Conservation (phyloP, 2,113 vertebrate genomes). For the Dromiciops gliroides region DNA sequence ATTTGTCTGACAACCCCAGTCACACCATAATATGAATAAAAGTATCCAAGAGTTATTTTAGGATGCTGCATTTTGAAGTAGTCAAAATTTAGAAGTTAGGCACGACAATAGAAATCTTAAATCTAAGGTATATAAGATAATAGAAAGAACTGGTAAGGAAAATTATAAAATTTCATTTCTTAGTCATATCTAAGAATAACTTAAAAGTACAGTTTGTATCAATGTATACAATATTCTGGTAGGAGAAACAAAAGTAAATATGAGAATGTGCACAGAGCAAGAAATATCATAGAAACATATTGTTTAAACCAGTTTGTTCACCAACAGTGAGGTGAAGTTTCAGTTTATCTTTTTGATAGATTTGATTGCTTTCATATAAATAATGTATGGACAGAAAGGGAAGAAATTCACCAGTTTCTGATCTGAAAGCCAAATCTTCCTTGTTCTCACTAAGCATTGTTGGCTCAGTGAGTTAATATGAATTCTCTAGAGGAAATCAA, state of each 20-base stretch:
- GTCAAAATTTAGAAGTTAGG: neutral
- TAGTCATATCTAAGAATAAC: neutral
- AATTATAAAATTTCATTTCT: neutral
- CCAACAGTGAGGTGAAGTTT: neutral
- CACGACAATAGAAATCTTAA: neutral
- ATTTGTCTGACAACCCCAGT: neutral
- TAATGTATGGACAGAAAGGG: neutral
- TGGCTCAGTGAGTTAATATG: neutral
- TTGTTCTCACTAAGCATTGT: neutral
- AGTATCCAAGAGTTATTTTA: neutral
- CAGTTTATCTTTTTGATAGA: slow-evolving; percentile 13
- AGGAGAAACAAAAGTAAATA: slow-evolving; percentile 60
- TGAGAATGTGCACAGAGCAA: slow-evolving; percentile 4
- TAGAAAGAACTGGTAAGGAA: neutral
- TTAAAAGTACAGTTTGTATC: slow-evolving; percentile 14
- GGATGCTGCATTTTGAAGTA: neutral
- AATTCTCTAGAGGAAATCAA: neutral
- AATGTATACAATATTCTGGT: slow-evolving; percentile 26
- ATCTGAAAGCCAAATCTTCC: neutral
- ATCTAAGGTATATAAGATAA: neutral
- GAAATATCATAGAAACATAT: slow-evolving; percentile 28
- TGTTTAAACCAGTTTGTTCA: slow-evolving; percentile 32
- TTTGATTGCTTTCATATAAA: slow-evolving; percentile 8
- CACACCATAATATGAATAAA: neutral
- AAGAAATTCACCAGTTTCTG: neutral